phyloP scores from a whole-genome alignment of 2,888 invertebrate species.

The Tenodera sinensis region DNA sequence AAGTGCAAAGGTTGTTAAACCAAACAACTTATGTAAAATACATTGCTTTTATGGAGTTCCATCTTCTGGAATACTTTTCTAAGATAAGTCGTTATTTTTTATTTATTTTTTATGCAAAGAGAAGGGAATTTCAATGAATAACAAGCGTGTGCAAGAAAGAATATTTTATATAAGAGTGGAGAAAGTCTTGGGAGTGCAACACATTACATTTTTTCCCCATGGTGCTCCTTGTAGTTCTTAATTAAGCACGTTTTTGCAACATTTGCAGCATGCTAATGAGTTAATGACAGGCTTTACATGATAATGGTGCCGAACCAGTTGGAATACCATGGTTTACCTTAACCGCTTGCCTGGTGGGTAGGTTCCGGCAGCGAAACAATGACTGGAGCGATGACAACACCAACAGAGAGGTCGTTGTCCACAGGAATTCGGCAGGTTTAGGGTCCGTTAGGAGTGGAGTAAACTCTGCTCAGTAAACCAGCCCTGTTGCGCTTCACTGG shows the following conservation, averaged over 20 bases:
- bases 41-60: too few relatives aligned
- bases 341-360: neutral
- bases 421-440: neutral
- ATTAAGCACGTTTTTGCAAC: neutral
- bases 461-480: neutral
- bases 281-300: neutral
- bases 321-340: neutral
- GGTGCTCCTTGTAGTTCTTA: too few relatives aligned
- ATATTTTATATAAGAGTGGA: too few relatives aligned
- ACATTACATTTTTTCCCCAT: too few relatives aligned
- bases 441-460: neutral
- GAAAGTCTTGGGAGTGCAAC: too few relatives aligned
- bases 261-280: neutral
- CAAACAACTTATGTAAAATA: too few relatives aligned
- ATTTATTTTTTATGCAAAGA: too few relatives aligned
- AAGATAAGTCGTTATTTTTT: too few relatives aligned
- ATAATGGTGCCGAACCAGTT: neutral
- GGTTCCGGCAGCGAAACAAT: neutral
- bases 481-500: neutral
- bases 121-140: too few relatives aligned
- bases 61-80: too few relatives aligned
- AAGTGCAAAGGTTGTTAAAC: too few relatives aligned
- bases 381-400: neutral
- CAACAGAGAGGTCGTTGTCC: neutral
- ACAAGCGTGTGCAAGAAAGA: too few relatives aligned